A percentile compares a stretch with the other conserved stretches of the same genome.
These are phyloP conservation scores for Hanleya hanleyi DNA, from an alignment of 2,888 invertebrate species.

Conservation along the genomic window DNA sequence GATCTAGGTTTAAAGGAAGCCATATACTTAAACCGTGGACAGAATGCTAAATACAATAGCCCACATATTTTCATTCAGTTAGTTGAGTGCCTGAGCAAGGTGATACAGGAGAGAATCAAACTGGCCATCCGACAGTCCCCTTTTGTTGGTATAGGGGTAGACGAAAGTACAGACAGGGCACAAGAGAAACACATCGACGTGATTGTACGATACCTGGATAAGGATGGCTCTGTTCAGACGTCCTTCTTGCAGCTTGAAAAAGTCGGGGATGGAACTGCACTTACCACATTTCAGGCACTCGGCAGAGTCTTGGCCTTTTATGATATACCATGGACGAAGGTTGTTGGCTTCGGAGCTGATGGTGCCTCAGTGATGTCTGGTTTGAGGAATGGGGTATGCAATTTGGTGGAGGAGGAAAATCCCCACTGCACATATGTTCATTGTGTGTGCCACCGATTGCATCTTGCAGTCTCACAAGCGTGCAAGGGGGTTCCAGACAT, in stretches of 20 bases:
- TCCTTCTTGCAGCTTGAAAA: neutral
- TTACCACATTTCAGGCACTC: neutral
- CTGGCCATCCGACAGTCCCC: neutral
- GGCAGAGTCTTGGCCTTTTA: neutral
- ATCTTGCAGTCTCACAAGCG: constrained; percentile 2
- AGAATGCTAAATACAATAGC: neutral
- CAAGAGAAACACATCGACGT: neutral
- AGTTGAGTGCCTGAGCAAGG: neutral
- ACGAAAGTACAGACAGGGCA: neutral
- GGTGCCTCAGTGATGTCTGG: constrained; percentile 1
- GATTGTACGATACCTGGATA: neutral
- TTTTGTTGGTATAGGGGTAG: neutral
- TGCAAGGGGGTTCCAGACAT: neutral
- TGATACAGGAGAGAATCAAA: neutral
- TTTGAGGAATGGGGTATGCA: neutral
- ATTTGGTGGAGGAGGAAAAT: neutral
- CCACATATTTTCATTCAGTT: neutral
- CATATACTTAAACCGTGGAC: neutral
- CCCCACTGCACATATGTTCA: neutral
- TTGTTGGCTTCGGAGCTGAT: constrained; percentile 1
- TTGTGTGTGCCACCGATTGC: neutral
- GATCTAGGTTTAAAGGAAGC: neutral
- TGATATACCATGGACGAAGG: neutral
- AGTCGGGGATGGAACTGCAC: neutral
- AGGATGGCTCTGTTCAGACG: neutral